These are phyloP conservation scores for Hestina assimilis DNA, from an alignment of 1,140 invertebrate species.

Conservation along the genomic window DNA sequence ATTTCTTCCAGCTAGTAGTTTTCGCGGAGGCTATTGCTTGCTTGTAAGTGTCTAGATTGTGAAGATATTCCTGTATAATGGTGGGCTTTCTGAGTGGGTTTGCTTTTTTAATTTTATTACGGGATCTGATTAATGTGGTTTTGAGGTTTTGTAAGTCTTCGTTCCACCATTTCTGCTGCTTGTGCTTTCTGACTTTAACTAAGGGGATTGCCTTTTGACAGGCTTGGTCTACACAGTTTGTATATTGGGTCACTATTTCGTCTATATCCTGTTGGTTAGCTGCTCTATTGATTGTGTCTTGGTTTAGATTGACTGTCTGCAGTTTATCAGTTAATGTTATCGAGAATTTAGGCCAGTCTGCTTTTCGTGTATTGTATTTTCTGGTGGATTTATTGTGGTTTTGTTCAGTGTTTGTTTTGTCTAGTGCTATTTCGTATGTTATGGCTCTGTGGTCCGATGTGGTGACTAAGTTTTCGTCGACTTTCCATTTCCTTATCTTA, in stretches of 20 bases:
- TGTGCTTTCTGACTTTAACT: not conserved
- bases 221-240: not conserved
- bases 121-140: not conserved
- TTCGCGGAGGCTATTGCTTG: not conserved
- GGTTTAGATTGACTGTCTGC: not conserved
- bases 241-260: not conserved
- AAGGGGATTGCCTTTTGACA: not conserved
- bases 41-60: not conserved
- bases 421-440: no score
- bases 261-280: not conserved
- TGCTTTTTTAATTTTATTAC: not conserved
- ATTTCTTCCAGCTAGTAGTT: constrained; percentile 2
- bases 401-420: no score
- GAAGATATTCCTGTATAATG: not conserved
- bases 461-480: no score
- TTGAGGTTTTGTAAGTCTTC: not conserved
- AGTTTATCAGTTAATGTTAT: not conserved
- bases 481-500: no score
- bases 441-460: no score
- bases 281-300: not conserved
- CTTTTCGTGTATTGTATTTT: no score
- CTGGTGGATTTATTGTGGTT: no score
- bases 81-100: not conserved
- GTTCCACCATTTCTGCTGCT: not conserved
- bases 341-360: not conserved